These are phyloP conservation scores for Campaea margaritaria DNA, from an alignment of 2,888 invertebrate species.

Conservation along the genomic window DNA sequence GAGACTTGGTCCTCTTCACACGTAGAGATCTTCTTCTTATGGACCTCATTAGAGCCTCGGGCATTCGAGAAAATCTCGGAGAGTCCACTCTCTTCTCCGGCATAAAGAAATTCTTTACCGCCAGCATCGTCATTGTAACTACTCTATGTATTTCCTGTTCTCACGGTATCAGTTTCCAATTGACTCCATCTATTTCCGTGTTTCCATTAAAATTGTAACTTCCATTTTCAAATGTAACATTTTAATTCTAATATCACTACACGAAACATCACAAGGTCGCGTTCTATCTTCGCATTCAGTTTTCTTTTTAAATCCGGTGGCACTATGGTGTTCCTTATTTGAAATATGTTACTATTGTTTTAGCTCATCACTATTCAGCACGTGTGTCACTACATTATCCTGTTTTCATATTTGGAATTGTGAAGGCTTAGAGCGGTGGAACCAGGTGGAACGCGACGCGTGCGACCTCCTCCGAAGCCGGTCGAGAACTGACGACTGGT, in stretches of 20 bases:
- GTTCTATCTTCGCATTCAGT: slow-evolving; percentile 24
- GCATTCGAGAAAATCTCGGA: slow-evolving; percentile 87
- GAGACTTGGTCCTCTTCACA: slow-evolving; percentile 90
- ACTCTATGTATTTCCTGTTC: slow-evolving; percentile 14
- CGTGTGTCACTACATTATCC: slow-evolving; percentile 42
- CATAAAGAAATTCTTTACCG: slow-evolving; percentile 91
- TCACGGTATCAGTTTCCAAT: slow-evolving; percentile 26
- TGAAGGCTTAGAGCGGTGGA: slow-evolving; percentile 8
- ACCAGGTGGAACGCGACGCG: slow-evolving; percentile 23
- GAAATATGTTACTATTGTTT: slow-evolving; percentile 53
- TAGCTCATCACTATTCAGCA: slow-evolving; percentile 55
- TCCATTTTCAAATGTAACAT: slow-evolving; percentile 31
- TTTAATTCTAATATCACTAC: slow-evolving; percentile 26
- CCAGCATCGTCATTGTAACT: slow-evolving; percentile 82
- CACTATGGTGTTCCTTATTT: slow-evolving; percentile 45
- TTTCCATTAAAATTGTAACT: slow-evolving; percentile 22
- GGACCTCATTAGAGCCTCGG: slow-evolving; percentile 90
- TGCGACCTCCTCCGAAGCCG: slow-evolving; percentile 31
- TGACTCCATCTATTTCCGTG: slow-evolving; percentile 23
- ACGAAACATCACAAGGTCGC: slow-evolving; percentile 28
- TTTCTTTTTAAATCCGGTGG: slow-evolving; percentile 35
- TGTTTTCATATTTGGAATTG: slow-evolving; percentile 45
- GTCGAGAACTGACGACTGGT: slow-evolving; percentile 30
- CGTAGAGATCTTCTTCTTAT: slow-evolving; percentile 89
- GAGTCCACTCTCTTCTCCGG: slow-evolving; percentile 86